Conservation (phyloP, 2,888 invertebrate genomes). For the Pandemis cinnamomeana region DNA sequence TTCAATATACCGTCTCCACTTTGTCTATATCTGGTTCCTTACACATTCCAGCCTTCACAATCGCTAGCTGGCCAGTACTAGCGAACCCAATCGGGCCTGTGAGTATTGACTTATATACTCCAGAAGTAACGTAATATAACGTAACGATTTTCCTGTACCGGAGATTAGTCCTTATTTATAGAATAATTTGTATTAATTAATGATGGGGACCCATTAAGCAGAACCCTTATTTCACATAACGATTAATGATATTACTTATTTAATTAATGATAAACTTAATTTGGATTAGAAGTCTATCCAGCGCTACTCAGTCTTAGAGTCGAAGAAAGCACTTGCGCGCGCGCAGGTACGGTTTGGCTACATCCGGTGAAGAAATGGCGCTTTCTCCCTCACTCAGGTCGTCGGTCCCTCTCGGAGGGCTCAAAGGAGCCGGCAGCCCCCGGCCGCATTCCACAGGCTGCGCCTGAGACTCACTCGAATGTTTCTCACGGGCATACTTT, state of each 20-base stretch:
- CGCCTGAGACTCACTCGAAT: constrained; percentile 75
- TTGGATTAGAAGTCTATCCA: background rate
- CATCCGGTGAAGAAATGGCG: constrained; percentile 69
- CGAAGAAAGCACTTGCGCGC: constrained; percentile 40
- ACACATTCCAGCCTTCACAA: background rate
- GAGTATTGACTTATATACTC: background rate
- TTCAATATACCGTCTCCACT: background rate
- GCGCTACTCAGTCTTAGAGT: background rate
- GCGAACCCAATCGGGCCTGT: background rate
- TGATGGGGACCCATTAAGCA: background rate
- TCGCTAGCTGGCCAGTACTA: background rate
- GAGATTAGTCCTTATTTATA: constrained; percentile 15
- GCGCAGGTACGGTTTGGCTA: constrained; percentile 56
- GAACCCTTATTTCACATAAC: background rate
- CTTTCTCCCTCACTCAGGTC: constrained; percentile 74
- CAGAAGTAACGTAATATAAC: background rate
- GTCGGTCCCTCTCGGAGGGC: constrained; percentile 74
- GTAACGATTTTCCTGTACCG: constrained; percentile 28
- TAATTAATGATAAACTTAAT: background rate
- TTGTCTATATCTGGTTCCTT: background rate
- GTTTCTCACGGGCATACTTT: constrained; percentile 84
- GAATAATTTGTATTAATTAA: constrained; percentile 1
- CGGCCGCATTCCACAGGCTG: constrained; percentile 77
- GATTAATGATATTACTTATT: background rate
- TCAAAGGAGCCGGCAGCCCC: constrained; percentile 83